Evolutionary conservation across 1,140 invertebrate species (phyloP), one percentile per base, ranked within the genome.

Genomic region (Pseudachorutes palmiensis): DNA sequence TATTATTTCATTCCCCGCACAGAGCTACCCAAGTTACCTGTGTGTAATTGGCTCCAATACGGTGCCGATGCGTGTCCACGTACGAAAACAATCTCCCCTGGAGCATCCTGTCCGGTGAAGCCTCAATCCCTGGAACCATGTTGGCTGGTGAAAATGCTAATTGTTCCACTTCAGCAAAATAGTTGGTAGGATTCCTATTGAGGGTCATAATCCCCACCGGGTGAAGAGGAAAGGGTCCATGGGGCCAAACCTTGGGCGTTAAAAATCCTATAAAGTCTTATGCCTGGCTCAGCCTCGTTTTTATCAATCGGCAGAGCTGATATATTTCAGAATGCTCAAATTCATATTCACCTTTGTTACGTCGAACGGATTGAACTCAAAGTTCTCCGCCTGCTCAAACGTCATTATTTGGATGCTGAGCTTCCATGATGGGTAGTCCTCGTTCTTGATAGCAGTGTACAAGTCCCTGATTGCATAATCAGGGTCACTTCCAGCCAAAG

Each of bases 1-100:
- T n/a, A n/a, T n/a, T n/a, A n/a, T n/a, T n/a, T n/a, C n/a, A n/a
- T n/a, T n/a, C n/a, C n/a, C n/a, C n/a, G n/a, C n/a, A 60, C 19
- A 1, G 95, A 93, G 75, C 91, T 92, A 78, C 98, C 98, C 16
- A 98, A 92, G 94, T 90, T 36, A 98, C 83, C 77, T 97, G 92
- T 49, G 89, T 81, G 79, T 89, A 94, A 78, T 98, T 98, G 0
- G 90, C 83, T 41, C 96, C 96, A 48, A 98, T 81, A 30, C 95
- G 86, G 79, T 97, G 89, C 66, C 92, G 85, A 75, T 97, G 94
- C 2, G 96, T 95, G 79, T 99, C 96, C 2, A 85, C 85, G 78
- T 99, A 99, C 12, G 93, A 86, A 78, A 96, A 97, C 2, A 98
- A 80, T 70, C 96, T 87, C 45, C 92, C 94, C 79, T 82, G 79